Conservation (phyloP, 2,113 vertebrate species). For the Epinephelus moara region DNA sequence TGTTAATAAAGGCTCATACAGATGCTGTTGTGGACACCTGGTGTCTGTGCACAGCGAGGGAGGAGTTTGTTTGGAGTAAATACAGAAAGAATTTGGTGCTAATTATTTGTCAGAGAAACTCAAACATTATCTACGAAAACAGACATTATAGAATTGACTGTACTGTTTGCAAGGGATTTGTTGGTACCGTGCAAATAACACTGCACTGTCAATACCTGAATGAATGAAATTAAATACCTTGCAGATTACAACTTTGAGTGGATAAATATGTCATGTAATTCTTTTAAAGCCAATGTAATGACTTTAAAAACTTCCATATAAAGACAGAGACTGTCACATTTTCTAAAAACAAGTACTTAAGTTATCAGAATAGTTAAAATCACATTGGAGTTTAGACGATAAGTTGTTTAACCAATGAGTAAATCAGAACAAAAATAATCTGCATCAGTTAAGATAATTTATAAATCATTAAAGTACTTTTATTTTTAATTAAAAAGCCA, state of each 20-base stretch:
- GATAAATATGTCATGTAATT: constrained; percentile 36
- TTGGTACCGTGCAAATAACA: constrained; percentile 21
- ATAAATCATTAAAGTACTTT: constrained; percentile 7
- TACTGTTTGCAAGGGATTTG: constrained; percentile 21
- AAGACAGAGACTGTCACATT: not conserved
- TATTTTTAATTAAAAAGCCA: not conserved
- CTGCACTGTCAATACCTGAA: constrained; percentile 8
- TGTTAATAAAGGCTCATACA: constrained; percentile 38
- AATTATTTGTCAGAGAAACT: constrained; percentile 53
- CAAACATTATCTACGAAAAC: constrained; percentile 2
- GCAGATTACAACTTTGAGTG: constrained; percentile 4
- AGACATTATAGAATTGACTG: constrained; percentile 9
- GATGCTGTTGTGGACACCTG: constrained; percentile 38
- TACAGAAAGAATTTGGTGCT: constrained; percentile 28
- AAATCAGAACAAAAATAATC: constrained; percentile 2
- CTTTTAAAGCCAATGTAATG: not conserved
- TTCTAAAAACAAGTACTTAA: not conserved
- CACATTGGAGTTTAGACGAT: not conserved
- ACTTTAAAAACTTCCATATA: not conserved
- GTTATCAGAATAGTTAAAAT: not conserved
- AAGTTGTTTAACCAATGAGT: not conserved
- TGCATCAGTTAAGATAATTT: not conserved
- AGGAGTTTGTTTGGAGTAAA: constrained; percentile 48
- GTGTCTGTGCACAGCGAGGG: constrained; percentile 41
- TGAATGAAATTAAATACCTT: constrained; percentile 12